Evolutionary conservation across 2,113 vertebrate species (phyloP).

Genomic region (Colaptes auratus): DNA sequence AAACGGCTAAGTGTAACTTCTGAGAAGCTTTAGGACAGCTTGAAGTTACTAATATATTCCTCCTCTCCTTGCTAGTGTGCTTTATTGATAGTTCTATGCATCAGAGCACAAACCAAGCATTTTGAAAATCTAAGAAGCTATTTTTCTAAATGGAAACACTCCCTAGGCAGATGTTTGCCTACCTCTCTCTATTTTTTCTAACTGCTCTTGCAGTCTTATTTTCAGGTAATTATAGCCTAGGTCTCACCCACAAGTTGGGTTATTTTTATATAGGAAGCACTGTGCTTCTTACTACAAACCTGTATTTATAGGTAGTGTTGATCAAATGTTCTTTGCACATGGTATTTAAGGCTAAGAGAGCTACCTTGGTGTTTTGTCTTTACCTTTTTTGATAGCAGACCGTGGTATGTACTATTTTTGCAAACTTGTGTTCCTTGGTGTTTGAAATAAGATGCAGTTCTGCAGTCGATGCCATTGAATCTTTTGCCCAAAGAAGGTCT

Average conservation of each 20-base stretch:
- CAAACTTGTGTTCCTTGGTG: slow-evolving; percentile 18
- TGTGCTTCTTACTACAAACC: slow-evolving; percentile 68
- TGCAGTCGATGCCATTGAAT: not conserved
- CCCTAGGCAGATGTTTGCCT: slow-evolving; percentile 50
- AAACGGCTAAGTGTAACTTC: not conserved
- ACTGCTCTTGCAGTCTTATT: slow-evolving; percentile 54
- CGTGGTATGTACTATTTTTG: slow-evolving; percentile 49
- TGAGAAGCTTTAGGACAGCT: not conserved
- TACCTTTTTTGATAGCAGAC: slow-evolving; percentile 21
- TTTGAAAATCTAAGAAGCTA: slow-evolving; percentile 17
- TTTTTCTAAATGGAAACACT: slow-evolving; percentile 62
- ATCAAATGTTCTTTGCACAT: slow-evolving; percentile 66
- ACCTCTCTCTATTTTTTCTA: slow-evolving; percentile 36
- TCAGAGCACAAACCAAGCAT: not conserved
- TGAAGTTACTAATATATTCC: not conserved
- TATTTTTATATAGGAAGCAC: slow-evolving; percentile 65
- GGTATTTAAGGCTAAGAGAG: slow-evolving; percentile 69
- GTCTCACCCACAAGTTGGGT: slow-evolving; percentile 61
- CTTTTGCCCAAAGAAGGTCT: not conserved
- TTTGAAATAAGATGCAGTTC: not conserved
- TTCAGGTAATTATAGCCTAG: slow-evolving; percentile 70
- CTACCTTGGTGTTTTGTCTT: slow-evolving; percentile 57
- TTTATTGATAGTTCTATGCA: not conserved
- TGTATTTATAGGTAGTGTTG: slow-evolving; percentile 74
- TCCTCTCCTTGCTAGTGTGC: not conserved